These are phyloP conservation scores for Caenorhabditis sp. DNA, from an alignment of 2,888 invertebrate species.

Conservation along the genomic window DNA sequence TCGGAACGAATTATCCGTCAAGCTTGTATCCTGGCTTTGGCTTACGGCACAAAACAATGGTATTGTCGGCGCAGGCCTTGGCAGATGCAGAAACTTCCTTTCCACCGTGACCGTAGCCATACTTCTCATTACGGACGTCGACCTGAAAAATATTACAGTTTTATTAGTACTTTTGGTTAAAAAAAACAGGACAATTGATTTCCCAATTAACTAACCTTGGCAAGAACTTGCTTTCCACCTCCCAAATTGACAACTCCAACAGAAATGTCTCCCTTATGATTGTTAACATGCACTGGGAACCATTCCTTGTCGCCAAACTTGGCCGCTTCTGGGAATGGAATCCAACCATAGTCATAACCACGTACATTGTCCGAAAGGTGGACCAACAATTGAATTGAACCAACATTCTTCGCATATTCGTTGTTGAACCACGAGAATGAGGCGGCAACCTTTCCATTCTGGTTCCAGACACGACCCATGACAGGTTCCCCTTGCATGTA, in stretches of 20 bases:
- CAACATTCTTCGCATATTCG: constrained; percentile 62
- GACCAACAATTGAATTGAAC: constrained; percentile 57
- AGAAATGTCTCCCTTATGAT: constrained; percentile 63
- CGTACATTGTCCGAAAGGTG: constrained; percentile 63
- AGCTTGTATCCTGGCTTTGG: constrained; percentile 60
- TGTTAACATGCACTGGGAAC: constrained; percentile 59
- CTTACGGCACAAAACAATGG: constrained; percentile 60
- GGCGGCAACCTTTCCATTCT: constrained; percentile 62
- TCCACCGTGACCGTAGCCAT: constrained; percentile 56
- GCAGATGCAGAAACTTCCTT: constrained; percentile 46
- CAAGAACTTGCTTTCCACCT: constrained; percentile 64
- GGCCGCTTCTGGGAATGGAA: constrained; percentile 63
- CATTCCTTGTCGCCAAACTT: constrained; percentile 58
- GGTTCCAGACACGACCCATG: constrained; percentile 65
- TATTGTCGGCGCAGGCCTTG: constrained; percentile 23
- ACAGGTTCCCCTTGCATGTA: constrained; percentile 60
- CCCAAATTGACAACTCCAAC: constrained; percentile 58
- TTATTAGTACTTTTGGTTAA: no score
- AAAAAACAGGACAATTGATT: no score
- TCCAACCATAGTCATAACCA: constrained; percentile 67
- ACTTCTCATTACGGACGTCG: constrained; percentile 65
- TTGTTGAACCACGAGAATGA: constrained; percentile 62
- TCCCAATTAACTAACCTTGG: constrained; percentile 55
- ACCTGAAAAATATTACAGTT: no score
- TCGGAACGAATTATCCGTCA: constrained; percentile 32